Percentiles rank a stretch among this genome's conserved stretches.
Evolutionary conservation across 2,888 invertebrate genomes (phyloP).

Genomic region (Athalia circularis): DNA sequence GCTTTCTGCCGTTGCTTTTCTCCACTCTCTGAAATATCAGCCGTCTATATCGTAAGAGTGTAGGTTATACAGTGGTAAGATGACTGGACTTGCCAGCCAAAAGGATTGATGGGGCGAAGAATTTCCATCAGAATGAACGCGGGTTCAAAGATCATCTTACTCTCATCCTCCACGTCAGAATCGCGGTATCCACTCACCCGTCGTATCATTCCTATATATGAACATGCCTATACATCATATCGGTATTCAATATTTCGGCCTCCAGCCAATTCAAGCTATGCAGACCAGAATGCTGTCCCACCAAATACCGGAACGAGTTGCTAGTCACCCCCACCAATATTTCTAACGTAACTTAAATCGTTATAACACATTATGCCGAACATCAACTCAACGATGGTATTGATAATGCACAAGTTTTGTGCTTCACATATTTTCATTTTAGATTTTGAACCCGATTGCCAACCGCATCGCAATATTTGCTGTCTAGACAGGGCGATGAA

Average conservation of each 20-base stretch:
- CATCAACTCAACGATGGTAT: neutral
- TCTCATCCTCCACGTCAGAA: slow-evolving; percentile 32
- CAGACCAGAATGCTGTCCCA: too few species aligned
- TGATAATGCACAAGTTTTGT: neutral
- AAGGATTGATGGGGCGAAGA: slow-evolving; percentile 51
- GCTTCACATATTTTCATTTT: too few species aligned
- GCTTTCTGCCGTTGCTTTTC: too few species aligned
- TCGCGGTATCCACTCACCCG: neutral
- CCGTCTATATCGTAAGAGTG: neutral
- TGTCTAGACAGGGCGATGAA: neutral
- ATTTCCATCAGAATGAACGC: slow-evolving; percentile 52
- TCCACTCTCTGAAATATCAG: neutral
- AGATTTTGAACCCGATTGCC: too few species aligned
- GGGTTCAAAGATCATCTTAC: slow-evolving; percentile 48
- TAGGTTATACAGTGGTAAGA: slow-evolving; percentile 21
- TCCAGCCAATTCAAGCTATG: too few species aligned
- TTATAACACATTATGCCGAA: neutral
- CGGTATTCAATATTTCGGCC: too few species aligned
- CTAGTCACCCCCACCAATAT: too few species aligned
- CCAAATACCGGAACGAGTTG: too few species aligned
- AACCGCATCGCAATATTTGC: too few species aligned
- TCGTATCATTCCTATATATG: too few species aligned
- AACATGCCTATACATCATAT: too few species aligned
- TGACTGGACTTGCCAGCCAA: slow-evolving; percentile 45
- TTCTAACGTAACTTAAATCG: too few species aligned